Percentiles rank a stretch among this genome's conserved stretches.
Conservation (phyloP, 2,888 invertebrate genomes). For the Campaea margaritaria region DNA sequence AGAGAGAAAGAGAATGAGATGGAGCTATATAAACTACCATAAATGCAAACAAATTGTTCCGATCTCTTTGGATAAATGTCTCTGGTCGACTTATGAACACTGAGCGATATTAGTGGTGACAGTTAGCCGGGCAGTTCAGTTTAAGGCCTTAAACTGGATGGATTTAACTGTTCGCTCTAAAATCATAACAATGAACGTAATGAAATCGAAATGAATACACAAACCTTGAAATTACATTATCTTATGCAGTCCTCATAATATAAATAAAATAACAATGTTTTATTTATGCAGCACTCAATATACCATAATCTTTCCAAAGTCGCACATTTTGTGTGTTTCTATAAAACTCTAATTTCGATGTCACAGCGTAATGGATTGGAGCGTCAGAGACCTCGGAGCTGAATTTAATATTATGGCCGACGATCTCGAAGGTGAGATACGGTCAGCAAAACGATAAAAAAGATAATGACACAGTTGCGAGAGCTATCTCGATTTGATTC, state of each 20-base stretch:
- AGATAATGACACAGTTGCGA: neutral
- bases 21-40: no score
- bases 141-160: no score
- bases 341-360: slow-evolving; percentile 72
- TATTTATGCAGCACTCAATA: slow-evolving; percentile 32
- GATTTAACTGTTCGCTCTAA: no score
- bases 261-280: neutral
- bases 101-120: no score
- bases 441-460: slow-evolving; percentile 20
- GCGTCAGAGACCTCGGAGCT: slow-evolving; percentile 65
- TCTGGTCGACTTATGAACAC: no score
- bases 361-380: slow-evolving; percentile 72
- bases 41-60: no score
- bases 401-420: slow-evolving; percentile 77
- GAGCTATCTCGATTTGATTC: neutral
- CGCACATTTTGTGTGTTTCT: slow-evolving; percentile 55
- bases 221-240: no score
- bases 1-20: no score
- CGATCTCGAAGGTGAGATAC: slow-evolving; percentile 55
- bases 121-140: no score
- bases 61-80: no score
- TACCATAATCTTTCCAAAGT: slow-evolving; percentile 40
- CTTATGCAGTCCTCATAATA: no score
- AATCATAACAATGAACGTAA: no score
- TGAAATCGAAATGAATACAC: neutral